Conservation (phyloP, 2,797 vertebrate species). For the Dendrocincla tyrannina region DNA sequence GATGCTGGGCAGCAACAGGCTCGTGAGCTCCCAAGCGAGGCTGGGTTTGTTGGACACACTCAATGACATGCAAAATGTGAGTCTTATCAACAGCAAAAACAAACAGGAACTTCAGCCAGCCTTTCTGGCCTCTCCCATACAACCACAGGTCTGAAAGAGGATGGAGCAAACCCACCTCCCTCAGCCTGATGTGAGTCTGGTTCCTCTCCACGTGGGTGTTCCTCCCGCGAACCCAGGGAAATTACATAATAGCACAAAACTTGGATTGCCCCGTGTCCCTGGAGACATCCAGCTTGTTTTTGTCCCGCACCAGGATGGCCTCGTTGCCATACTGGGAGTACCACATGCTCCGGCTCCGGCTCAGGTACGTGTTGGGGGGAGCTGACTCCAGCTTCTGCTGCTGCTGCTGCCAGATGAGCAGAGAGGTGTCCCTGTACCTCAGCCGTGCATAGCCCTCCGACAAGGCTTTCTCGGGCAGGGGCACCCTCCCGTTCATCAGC, state of each 20-base stretch:
- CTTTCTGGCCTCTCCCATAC: neutral
- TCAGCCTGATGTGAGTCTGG: neutral
- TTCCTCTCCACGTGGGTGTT: neutral
- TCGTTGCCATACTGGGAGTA: slow-evolving; percentile 85
- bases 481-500: slow-evolving; percentile 69
- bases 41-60: rapidly evolving
- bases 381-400: slow-evolving; percentile 80
- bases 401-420: slow-evolving; percentile 93
- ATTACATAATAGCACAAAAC: slow-evolving; percentile 78
- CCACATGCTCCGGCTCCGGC: slow-evolving; percentile 87
- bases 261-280: slow-evolving; percentile 78
- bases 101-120: neutral
- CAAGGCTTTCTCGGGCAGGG: slow-evolving; percentile 78
- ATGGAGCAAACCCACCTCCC: neutral
- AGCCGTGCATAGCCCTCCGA: slow-evolving; percentile 77
- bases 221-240: rapidly evolving
- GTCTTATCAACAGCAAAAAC: neutral
- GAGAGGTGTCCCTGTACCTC: slow-evolving; percentile 86
- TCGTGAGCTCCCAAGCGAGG: rapidly evolving
- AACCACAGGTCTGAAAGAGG: rapidly evolving
- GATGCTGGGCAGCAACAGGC: neutral
- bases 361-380: slow-evolving; percentile 85
- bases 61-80: neutral
- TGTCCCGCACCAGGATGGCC: slow-evolving; percentile 80
- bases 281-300: slow-evolving; percentile 63